Conservation (phyloP, 2,888 invertebrate genomes). For the Caenorhabditis becei region DNA sequence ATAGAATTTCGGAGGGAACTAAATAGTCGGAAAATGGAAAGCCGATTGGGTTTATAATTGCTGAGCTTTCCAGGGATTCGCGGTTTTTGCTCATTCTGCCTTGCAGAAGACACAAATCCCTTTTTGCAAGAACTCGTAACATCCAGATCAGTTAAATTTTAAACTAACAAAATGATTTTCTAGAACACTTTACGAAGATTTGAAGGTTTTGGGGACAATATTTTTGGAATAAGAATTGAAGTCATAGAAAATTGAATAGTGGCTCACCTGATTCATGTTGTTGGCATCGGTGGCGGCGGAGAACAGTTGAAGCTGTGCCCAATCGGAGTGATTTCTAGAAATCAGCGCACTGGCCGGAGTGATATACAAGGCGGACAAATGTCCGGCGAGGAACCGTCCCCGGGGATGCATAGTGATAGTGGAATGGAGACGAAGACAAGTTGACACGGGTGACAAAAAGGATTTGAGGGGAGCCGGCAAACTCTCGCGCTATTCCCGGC, state of each 20-base stretch:
- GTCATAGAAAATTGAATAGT: too few relatives aligned
- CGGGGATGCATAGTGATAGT: slow-evolving; percentile 60
- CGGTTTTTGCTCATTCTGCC: not conserved
- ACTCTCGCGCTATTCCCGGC: slow-evolving; percentile 1
- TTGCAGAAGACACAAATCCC: slow-evolving; percentile 4
- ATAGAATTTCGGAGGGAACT: not conserved
- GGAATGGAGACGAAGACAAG: slow-evolving; percentile 9
- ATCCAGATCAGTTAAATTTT: too few relatives aligned
- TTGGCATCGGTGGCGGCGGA: slow-evolving; percentile 27
- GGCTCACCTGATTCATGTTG: slow-evolving; percentile 61
- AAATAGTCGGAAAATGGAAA: not conserved
- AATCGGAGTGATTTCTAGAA: slow-evolving; percentile 56
- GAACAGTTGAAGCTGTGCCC: slow-evolving; percentile 54
- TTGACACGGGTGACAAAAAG: slow-evolving; percentile 38
- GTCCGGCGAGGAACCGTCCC: slow-evolving; percentile 64
- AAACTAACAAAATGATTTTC: too few relatives aligned
- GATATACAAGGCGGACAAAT: slow-evolving; percentile 61
- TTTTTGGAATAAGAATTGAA: too few relatives aligned
- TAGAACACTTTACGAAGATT: too few relatives aligned
- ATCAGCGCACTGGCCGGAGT: slow-evolving; percentile 59
- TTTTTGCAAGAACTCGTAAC: too few relatives aligned
- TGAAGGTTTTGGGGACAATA: too few relatives aligned
- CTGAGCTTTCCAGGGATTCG: not conserved
- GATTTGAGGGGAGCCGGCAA: not conserved
- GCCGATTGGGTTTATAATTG: slow-evolving; percentile 13